These are phyloP conservation scores for Atractosteus spatula DNA, from an alignment of 2,113 vertebrate species.

Conservation along the genomic window DNA sequence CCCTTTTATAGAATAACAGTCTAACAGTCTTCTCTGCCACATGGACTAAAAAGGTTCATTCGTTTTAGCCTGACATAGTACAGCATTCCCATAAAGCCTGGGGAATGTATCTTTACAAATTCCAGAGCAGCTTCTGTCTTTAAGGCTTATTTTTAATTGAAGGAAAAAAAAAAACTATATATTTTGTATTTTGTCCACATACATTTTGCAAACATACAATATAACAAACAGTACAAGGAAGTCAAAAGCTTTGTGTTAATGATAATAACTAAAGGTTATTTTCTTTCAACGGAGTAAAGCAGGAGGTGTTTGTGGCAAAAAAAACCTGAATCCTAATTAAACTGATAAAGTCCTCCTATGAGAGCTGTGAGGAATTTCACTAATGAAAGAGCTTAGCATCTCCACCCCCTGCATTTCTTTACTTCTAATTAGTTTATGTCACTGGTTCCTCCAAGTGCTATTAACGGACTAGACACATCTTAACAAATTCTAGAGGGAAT, in stretches of 20 bases:
- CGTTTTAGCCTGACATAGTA: too few species aligned
- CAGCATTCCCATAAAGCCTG: too few species aligned
- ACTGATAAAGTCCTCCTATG: conserved; percentile 5
- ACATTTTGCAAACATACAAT: too few species aligned
- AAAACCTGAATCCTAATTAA: conserved; percentile 16
- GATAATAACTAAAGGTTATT: neutral
- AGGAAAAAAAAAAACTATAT: too few species aligned
- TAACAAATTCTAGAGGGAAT: conserved; percentile 14
- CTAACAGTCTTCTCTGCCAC: too few species aligned
- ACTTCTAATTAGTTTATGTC: conserved; percentile 21
- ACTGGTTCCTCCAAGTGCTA: conserved; percentile 13
- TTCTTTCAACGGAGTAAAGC: neutral
- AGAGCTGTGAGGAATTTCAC: conserved; percentile 15
- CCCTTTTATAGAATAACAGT: too few species aligned
- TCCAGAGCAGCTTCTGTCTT: too few species aligned
- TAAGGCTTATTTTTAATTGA: too few species aligned
- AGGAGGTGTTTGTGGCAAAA: neutral
- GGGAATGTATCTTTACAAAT: too few species aligned
- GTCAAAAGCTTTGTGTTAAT: neutral
- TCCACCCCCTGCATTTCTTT: conserved; percentile 2
- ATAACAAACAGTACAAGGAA: too few species aligned
- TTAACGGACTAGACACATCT: conserved; percentile 15
- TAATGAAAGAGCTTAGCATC: neutral
- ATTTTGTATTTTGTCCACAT: too few species aligned
- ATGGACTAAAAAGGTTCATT: too few species aligned